phyloP scores from a whole-genome alignment of 2,797 vertebrate species.

The Chaetophractus vellerosus region DNA sequence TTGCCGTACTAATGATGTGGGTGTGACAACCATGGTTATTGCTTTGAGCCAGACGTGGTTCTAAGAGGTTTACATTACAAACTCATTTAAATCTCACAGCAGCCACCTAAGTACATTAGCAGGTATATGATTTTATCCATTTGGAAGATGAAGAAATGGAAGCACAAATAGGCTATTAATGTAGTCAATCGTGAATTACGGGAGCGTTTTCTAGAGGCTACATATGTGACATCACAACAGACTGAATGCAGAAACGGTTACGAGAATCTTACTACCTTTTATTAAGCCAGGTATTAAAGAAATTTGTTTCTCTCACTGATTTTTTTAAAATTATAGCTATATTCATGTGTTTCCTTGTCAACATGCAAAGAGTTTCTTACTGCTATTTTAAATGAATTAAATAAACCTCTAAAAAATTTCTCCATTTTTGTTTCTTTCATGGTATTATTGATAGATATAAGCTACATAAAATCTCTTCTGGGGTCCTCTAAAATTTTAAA shows the following conservation, averaged over 20 bases:
- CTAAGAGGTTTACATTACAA: background rate
- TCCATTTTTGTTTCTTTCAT: background rate
- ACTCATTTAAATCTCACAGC: background rate
- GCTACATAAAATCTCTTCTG: background rate
- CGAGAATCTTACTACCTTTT: background rate
- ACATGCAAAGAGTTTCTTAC: background rate
- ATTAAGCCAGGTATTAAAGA: background rate
- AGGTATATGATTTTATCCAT: background rate
- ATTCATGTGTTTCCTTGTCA: background rate
- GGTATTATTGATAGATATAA: background rate
- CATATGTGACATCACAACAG: rapidly evolving
- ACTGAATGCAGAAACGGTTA: background rate
- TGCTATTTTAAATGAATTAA: background rate
- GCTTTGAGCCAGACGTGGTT: background rate
- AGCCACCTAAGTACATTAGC: background rate
- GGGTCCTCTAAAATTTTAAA: background rate
- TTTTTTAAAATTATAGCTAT: background rate
- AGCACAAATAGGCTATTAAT: too few species aligned
- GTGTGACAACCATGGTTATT: background rate
- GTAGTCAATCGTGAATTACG: background rate
- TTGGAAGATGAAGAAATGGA: background rate
- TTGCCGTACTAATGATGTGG: background rate
- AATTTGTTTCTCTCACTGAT: background rate
- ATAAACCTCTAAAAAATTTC: background rate
- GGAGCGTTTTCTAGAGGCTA: background rate